Percentiles rank a stretch among this genome's conserved stretches.
phyloP scores from a whole-genome alignment of 2,888 invertebrate genomes.

The Galerucella calmariensis region DNA sequence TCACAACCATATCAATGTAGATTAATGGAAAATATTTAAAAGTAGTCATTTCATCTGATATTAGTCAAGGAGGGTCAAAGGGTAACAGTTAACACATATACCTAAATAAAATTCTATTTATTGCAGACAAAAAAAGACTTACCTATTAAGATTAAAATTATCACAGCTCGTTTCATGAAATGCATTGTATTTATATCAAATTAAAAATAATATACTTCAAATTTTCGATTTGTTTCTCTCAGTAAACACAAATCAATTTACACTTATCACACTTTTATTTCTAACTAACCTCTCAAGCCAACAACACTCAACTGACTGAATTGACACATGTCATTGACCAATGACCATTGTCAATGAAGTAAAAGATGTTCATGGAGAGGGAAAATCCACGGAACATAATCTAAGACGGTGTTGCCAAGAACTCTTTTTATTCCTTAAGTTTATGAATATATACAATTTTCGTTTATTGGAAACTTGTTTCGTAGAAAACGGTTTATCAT shows the following conservation, averaged over 20 bases:
- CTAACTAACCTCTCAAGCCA: neutral
- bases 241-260: neutral
- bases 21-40: neutral
- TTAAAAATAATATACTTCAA: neutral
- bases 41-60: conserved; percentile 1
- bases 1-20: neutral
- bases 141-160: conserved; percentile 35
- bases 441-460: too few relatives aligned
- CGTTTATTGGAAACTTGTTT: too few relatives aligned
- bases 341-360: too few relatives aligned
- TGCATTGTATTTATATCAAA: conserved; percentile 15
- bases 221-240: neutral
- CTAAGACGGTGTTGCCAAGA: neutral
- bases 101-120: neutral
- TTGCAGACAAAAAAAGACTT: conserved; percentile 17
- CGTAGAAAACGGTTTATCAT: too few relatives aligned
- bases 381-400: neutral
- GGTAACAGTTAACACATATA: conserved; percentile 15
- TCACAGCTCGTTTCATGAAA: conserved; percentile 28
- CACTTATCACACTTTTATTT: neutral
- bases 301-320: too few relatives aligned
- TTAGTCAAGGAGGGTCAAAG: conserved; percentile 33
- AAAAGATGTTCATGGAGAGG: neutral
- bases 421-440: neutral
- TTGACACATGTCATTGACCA: too few relatives aligned